Conservation (phyloP, 2,888 invertebrate species). For the Lepidocyrtoides sp. region DNA sequence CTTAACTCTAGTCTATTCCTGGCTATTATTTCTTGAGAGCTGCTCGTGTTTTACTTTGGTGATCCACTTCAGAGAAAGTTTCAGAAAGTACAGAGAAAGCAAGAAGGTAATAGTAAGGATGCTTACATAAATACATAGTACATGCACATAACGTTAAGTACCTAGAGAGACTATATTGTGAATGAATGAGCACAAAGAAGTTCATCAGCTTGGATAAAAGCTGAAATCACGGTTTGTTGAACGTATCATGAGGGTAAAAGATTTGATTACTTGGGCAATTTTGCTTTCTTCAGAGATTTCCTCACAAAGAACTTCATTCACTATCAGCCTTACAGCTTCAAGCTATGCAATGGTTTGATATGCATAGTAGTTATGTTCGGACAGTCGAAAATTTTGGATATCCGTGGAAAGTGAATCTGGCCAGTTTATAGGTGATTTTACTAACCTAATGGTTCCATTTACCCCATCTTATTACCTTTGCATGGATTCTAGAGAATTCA, state of each 20-base stretch:
- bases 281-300: neutral
- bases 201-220: conserved; percentile 9
- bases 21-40: conserved; percentile 6
- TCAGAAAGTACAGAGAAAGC: neutral
- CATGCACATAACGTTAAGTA: no score
- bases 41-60: conserved; percentile 14
- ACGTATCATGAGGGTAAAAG: neutral
- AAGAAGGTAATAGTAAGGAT: neutral
- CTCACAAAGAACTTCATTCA: no score
- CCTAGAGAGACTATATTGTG: neutral
- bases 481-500: no score
- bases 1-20: neutral
- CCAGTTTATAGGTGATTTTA: neutral
- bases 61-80: conserved; percentile 51
- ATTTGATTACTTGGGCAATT: conserved; percentile 22
- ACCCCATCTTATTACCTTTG: no score
- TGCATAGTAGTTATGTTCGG: no score
- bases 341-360: no score
- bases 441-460: no score
- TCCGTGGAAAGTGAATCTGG: neutral
- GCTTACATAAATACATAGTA: neutral
- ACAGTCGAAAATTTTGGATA: no score
- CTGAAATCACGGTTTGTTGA: conserved; percentile 11
- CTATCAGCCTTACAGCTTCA: no score
- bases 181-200: conserved; percentile 22